These are phyloP conservation scores for Astyanax mexicanus DNA, from an alignment of 2,797 vertebrate genomes.

Conservation along the genomic window DNA sequence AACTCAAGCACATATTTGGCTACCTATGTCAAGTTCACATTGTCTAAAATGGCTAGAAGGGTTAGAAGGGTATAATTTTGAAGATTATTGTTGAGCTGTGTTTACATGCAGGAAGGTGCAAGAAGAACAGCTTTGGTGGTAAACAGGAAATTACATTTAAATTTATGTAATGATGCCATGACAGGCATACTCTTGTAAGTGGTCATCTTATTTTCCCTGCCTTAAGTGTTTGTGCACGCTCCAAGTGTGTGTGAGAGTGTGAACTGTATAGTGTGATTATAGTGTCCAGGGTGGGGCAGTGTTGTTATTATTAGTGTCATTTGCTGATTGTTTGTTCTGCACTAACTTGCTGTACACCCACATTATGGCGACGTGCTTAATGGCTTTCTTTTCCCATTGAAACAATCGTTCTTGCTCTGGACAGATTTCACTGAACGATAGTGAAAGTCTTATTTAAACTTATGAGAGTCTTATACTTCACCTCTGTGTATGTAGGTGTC, in stretches of 20 bases:
- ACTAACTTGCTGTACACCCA: slow-evolving; percentile 43
- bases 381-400: slow-evolving; percentile 23
- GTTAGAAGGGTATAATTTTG: neutral
- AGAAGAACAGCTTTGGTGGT: neutral
- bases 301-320: slow-evolving; percentile 24
- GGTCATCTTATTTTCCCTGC: slow-evolving; percentile 5
- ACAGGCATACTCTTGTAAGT: slow-evolving; percentile 9
- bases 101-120: neutral
- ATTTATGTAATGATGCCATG: slow-evolving; percentile 21
- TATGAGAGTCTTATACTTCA: no score
- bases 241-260: neutral
- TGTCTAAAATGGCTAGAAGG: neutral
- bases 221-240: neutral
- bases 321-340: slow-evolving; percentile 28
- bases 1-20: no score
- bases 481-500: no score
- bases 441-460: no score
- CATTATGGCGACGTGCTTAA: slow-evolving; percentile 26
- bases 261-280: neutral
- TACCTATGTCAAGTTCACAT: neutral
- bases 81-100: neutral
- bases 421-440: neutral
- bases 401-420: neutral
- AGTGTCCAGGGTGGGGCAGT: slow-evolving; percentile 65
- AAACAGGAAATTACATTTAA: slow-evolving; percentile 46